Conservation (phyloP, 92 coral and sea anemone genomes). For the Porites cylindrica region DNA sequence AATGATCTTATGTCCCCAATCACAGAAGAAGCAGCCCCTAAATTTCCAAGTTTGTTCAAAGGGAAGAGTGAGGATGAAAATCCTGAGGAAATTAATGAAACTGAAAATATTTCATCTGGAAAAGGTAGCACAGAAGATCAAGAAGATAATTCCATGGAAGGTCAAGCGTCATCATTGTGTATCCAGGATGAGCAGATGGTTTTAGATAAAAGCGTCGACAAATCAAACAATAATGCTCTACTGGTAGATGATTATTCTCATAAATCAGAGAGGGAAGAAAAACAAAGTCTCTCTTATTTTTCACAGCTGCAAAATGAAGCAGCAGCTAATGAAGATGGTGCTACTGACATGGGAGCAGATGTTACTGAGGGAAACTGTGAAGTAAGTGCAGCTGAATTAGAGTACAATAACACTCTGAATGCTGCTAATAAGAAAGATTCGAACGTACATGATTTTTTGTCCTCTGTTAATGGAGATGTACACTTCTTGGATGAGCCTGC, state of each 20-base stretch:
- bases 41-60: conserved; percentile 21
- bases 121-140: background rate
- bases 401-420: background rate
- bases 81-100: background rate
- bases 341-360: background rate
- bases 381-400: background rate
- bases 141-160: background rate
- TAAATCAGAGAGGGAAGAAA: background rate
- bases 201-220: background rate
- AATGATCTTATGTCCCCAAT: conserved; percentile 57
- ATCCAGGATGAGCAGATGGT: background rate
- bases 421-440: background rate
- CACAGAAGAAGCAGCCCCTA: conserved; percentile 54
- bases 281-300: background rate
- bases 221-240: background rate
- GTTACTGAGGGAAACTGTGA: background rate
- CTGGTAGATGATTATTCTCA: background rate
- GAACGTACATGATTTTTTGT: background rate
- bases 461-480: background rate
- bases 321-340: background rate
- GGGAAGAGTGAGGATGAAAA: background rate
- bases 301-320: background rate
- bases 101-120: background rate
- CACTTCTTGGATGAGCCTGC: background rate
- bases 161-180: background rate